Evolutionary conservation across 2,113 vertebrate genomes (phyloP), one percentile per base, ranked within the genome.

Genomic region (Guaruba guarouba): DNA sequence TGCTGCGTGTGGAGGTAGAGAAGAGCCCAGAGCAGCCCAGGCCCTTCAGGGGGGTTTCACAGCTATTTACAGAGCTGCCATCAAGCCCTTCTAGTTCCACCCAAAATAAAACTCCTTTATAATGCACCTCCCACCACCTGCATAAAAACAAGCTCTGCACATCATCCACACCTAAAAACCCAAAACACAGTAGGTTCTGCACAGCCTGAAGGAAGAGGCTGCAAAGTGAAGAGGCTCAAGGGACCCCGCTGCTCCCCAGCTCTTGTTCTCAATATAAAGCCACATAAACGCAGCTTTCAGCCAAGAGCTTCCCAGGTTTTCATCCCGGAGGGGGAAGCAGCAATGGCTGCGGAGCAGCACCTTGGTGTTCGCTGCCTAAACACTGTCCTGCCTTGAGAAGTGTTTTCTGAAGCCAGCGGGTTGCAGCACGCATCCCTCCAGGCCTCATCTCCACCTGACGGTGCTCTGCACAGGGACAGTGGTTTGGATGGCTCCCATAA

Each of bases 401-500:
- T 3, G 18, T 24, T 33, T 52, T 4, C 10, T 31, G 37, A 37
- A 59, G 67, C 6, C 35, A 14, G 33, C 0, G 54, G 52, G 29
- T 3, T 5, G 15, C 22, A 27, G 46, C 25, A 28, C 1, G 4
- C 2, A 6, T 13, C 29, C 29, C 54, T 28, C 41, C 48, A 3
- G 33, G 29, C 63, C 76, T 59, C 62, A 41, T 4, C 37, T 29
- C 75, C 41, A 62, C 46, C 69, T 9, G 31, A 4, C 6, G 2
- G 3, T 4, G 2, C 11, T 6, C 17, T 7, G 43, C 33, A 4
- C 0, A 0, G 1, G 44, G 25, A 5, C 9, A 31, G 83, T 2
- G 15, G 27, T 33, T 7, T 11, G 28, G 25, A 24, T 5, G 55
- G 57, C 69, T 62, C 31, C 81, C 1, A 0, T 6, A 2, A 4